Percentiles rank a stretch among this genome's conserved stretches.
phyloP scores from a whole-genome alignment of 1,140 invertebrate genomes.

The Heliconius nattereri region DNA sequence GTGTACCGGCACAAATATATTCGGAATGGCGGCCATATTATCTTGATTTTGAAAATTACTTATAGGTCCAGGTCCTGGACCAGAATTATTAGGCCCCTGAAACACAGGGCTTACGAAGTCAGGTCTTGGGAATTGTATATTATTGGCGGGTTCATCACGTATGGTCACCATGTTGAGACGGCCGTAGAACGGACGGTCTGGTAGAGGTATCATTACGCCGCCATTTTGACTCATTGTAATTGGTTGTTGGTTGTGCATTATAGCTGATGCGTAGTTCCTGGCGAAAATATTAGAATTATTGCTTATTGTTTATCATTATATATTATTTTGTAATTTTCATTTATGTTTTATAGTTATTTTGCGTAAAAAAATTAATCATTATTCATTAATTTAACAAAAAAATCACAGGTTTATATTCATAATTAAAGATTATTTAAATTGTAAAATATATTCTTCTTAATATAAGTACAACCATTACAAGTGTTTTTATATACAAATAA shows the following conservation, averaged over 20 bases:
- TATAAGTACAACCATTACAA: no score
- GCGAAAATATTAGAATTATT: slow-evolving; percentile 14
- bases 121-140: slow-evolving; percentile 38
- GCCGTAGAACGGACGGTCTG: slow-evolving; percentile 44
- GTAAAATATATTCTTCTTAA: no score
- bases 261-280: slow-evolving; percentile 40
- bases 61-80: slow-evolving; percentile 14
- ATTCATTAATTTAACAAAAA: no score
- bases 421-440: no score
- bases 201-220: slow-evolving; percentile 39
- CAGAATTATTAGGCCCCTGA: slow-evolving; percentile 34
- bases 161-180: slow-evolving; percentile 40
- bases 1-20: slow-evolving; percentile 48
- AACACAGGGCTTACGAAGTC: slow-evolving; percentile 43
- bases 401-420: no score
- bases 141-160: slow-evolving; percentile 42
- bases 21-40: slow-evolving; percentile 38
- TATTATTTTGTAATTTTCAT: background rate
- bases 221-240: slow-evolving; percentile 41
- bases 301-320: background rate
- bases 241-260: slow-evolving; percentile 39
- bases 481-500: no score
- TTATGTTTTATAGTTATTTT: no score
- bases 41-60: slow-evolving; percentile 36
- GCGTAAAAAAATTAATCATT: no score